Evolutionary conservation across 2,113 vertebrate species (phyloP).

Genomic region (Ranitomeya variabilis): DNA sequence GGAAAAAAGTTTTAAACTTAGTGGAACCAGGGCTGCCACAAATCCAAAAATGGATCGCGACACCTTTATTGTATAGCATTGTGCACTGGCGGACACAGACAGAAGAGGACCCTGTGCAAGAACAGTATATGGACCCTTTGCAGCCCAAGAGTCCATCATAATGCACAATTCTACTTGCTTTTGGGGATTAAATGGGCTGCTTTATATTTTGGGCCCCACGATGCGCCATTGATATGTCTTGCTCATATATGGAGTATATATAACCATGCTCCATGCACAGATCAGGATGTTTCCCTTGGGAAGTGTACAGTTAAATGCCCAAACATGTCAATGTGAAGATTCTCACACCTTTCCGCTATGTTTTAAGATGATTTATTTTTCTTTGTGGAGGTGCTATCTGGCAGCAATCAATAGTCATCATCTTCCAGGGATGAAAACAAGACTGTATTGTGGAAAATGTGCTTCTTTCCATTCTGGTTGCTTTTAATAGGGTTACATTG

Average conservation of each 20-base stretch:
- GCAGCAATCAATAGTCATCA: constrained; percentile 40
- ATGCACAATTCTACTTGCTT: too few species aligned
- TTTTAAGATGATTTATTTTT: constrained; percentile 15
- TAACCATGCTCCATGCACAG: background rate
- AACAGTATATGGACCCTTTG: too few species aligned
- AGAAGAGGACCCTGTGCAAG: too few species aligned
- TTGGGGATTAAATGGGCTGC: too few species aligned
- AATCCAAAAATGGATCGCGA: too few species aligned
- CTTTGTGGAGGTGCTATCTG: constrained; percentile 10
- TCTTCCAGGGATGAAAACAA: background rate
- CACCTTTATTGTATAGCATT: too few species aligned
- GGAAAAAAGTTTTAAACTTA: too few species aligned
- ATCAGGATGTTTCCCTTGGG: background rate
- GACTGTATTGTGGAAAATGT: background rate
- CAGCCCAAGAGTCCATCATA: too few species aligned
- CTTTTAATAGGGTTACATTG: constrained; percentile 18
- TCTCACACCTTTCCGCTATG: constrained; percentile 9
- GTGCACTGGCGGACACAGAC: too few species aligned
- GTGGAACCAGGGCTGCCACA: too few species aligned
- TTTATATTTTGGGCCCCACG: too few species aligned
- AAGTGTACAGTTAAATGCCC: background rate
- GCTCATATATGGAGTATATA: background rate
- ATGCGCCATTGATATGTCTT: background rate
- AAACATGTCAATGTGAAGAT: background rate
- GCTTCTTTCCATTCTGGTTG: background rate